Percentiles rank a stretch among this genome's conserved stretches.
phyloP scores from a whole-genome alignment of 1,140 invertebrate genomes.

The Mycetomoellerius zeteki region DNA sequence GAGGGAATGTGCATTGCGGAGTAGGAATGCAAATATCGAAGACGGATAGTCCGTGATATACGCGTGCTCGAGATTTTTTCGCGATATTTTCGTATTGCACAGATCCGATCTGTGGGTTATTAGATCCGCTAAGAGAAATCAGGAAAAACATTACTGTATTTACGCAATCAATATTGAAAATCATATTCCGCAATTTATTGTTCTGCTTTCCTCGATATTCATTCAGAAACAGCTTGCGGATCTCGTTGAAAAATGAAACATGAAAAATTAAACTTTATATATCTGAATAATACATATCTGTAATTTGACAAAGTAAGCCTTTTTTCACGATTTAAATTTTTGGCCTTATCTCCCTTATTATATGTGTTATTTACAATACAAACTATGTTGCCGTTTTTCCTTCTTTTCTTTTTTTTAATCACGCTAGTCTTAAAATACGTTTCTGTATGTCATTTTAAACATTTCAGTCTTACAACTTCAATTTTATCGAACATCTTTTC shows the following conservation, averaged over 20 bases:
- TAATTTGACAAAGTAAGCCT: too few relatives aligned
- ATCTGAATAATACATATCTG: neutral
- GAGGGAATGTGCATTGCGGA: constrained; percentile 56
- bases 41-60: constrained; percentile 47
- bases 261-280: neutral
- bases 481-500: too few relatives aligned
- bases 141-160: neutral
- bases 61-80: constrained; percentile 38
- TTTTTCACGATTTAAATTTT: too few relatives aligned
- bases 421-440: too few relatives aligned
- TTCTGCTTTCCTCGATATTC: neutral
- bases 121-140: neutral
- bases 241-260: constrained; percentile 11
- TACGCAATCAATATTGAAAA: neutral
- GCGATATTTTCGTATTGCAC: constrained; percentile 16
- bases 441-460: too few relatives aligned
- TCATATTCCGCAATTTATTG: neutral
- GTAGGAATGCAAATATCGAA: constrained; percentile 63
- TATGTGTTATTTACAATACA: too few relatives aligned
- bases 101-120: neutral
- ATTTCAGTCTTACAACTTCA: too few relatives aligned
- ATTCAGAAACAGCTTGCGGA: neutral
- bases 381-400: too few relatives aligned
- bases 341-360: too few relatives aligned
- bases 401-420: too few relatives aligned